Base-by-base conservation (phyloP, 2,797 vertebrate species). In the Pygocentrus nattereri region DNA sequence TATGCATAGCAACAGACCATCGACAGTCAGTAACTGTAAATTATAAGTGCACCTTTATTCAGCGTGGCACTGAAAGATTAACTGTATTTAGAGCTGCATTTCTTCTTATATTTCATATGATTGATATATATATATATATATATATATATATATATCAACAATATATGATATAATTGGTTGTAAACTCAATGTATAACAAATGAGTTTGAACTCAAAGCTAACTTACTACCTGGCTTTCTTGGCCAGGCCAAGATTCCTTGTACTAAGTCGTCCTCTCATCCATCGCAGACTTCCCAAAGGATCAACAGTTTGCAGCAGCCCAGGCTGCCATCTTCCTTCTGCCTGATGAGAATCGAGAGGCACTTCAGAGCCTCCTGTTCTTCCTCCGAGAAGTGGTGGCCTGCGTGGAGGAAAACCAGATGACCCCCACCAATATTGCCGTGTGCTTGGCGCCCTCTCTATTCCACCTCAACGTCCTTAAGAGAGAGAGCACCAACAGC, bases 361-460 rank as follows among this genome's bases (percentile, higher is more conserved):
- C 95, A 41, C 91, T 97, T 88, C 94, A 95, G 67, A 94, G 93
- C 16, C 94, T 97, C 71, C 94, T 97, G 11, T 91, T 91, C 88
- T 96, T 97, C 89, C 92, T 97, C 71, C 75, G 89, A 8, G 96
- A 97, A 25, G 96, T 97, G 18, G 95, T 95, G 47, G 90, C 93
- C 76, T 94, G 93, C 49, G 93, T 95, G 79, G 91, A 94, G 1
- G 94, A 96, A 82, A 97, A 97, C 88, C 96, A 97, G 83, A 97
- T 97, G 97, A 97, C 96, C 16, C 95, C 95, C 2, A 96, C 95
- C 62, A 97, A 97, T 89, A 91, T 97, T 0, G 96, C 96, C 0
- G 96, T 97, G 21, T 97, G 97, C 67, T 91, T 97, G 72, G 96
- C 97, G 0, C 96, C 96, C 0, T 96, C 96, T 0, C 92, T 97